Conservation (phyloP, 2,888 invertebrate species). For the Conus canariensis region DNA sequence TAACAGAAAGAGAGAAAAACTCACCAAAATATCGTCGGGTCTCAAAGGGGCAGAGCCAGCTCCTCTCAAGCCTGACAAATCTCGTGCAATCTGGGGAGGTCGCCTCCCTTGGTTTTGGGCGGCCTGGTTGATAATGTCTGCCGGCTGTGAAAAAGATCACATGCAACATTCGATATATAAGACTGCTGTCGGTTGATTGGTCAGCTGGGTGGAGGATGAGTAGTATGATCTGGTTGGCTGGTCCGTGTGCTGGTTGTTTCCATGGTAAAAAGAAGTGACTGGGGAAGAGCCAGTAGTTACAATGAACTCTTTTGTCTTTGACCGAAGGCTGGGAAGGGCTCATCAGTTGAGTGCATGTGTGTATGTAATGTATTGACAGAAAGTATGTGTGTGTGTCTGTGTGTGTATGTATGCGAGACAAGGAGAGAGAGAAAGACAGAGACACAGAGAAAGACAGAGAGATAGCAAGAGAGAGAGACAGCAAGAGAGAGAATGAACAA, state of each 20-base stretch:
- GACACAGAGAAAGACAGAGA: too few relatives aligned
- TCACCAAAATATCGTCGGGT: slow-evolving; percentile 28
- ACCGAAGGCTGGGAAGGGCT: not conserved
- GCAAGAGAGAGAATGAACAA: too few relatives aligned
- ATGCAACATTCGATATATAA: too few relatives aligned
- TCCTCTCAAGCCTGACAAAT: slow-evolving; percentile 16
- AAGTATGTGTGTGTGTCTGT: not conserved
- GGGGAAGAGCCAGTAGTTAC: too few relatives aligned
- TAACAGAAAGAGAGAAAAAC: not conserved
- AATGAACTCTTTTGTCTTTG: too few relatives aligned
- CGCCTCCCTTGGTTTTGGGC: not conserved
- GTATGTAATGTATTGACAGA: not conserved
- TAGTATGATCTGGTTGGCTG: too few relatives aligned
- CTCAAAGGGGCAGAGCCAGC: not conserved
- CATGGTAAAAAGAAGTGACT: too few relatives aligned
- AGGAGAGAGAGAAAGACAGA: too few relatives aligned
- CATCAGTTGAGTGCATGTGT: not conserved
- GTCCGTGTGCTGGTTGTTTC: too few relatives aligned
- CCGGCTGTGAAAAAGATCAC: slow-evolving; percentile 2
- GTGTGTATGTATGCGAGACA: not conserved
- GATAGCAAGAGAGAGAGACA: too few relatives aligned
- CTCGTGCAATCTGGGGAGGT: slow-evolving; percentile 7
- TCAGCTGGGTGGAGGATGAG: too few relatives aligned
- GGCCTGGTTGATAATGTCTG: not conserved
- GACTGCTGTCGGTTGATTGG: too few relatives aligned